Evolutionary conservation across 2,888 invertebrate genomes (phyloP).

Genomic region (Dolichopus griseipennis): DNA sequence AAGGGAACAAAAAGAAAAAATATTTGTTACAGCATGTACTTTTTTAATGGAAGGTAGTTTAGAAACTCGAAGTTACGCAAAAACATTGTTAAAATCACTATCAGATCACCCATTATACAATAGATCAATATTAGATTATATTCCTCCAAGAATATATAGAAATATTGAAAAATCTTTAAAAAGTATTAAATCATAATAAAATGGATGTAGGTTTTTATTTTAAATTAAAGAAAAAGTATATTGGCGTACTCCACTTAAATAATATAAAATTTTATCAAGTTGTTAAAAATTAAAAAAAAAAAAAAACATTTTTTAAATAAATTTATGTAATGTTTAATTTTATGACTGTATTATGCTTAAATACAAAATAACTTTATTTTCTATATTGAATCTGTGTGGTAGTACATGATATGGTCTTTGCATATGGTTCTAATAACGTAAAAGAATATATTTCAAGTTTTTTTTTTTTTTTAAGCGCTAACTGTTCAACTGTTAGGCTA

Average conservation of each 20-base stretch:
- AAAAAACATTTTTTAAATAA: background rate
- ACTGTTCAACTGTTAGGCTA: no score
- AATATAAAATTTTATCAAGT: background rate
- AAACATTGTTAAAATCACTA: conserved; percentile 64
- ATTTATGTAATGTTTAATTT: background rate
- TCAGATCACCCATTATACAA: conserved; percentile 67
- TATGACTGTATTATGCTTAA: no score
- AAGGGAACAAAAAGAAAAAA: conserved; percentile 67
- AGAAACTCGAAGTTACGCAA: conserved; percentile 74
- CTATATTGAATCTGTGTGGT: no score
- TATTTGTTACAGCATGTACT: conserved; percentile 72
- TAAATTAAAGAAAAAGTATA: background rate
- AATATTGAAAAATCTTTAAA: conserved; percentile 73
- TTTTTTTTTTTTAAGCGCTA: no score
- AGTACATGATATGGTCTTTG: no score
- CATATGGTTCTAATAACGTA: no score
- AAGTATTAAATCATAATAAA: conserved; percentile 29
- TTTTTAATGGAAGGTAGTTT: conserved; percentile 77
- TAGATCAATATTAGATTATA: conserved; percentile 66
- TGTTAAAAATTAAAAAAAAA: background rate
- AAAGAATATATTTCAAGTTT: no score
- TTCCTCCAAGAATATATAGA: conserved; percentile 67
- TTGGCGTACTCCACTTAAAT: background rate
- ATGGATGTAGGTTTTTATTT: background rate
- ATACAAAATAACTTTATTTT: no score